These are phyloP conservation scores for Willisornis vidua DNA, from an alignment of 2,113 vertebrate genomes.

Conservation along the genomic window DNA sequence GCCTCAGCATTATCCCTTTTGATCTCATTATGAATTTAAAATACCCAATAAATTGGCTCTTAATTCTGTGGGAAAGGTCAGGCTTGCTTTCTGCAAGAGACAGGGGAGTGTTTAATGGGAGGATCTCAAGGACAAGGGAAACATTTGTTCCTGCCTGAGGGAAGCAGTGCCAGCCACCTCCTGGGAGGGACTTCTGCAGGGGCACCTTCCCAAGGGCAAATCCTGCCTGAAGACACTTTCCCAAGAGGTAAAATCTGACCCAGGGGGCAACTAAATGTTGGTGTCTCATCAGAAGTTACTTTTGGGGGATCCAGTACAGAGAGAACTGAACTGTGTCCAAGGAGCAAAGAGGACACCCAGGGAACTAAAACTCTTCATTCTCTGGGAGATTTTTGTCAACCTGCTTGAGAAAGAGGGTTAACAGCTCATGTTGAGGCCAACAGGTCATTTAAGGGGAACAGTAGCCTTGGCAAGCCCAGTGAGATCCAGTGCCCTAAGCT, in stretches of 20 bases:
- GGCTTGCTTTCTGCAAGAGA: neutral
- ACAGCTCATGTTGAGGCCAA: neutral
- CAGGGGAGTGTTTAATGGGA: neutral
- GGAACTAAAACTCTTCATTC: accelerated
- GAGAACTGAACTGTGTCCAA: accelerated
- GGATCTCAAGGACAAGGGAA: conserved; percentile 43
- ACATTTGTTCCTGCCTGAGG: neutral
- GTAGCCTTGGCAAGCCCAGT: neutral
- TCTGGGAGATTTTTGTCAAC: neutral
- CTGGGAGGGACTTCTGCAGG: neutral
- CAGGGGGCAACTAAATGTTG: accelerated
- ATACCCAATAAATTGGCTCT: conserved; percentile 38
- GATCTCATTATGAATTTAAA: conserved; percentile 63
- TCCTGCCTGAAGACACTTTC: accelerated
- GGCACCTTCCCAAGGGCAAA: neutral
- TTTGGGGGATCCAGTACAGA: accelerated
- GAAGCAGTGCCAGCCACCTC: neutral
- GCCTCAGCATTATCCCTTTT: conserved; percentile 23
- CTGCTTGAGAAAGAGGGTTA: neutral
- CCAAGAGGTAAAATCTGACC: neutral
- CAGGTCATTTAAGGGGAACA: neutral
- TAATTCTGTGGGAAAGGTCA: conserved; percentile 20
- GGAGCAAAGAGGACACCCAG: accelerated
- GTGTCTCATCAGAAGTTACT: too few relatives aligned
- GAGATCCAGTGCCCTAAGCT: neutral